Conservation (phyloP, 2,797 vertebrate species). For the Neostethus bicornis region DNA sequence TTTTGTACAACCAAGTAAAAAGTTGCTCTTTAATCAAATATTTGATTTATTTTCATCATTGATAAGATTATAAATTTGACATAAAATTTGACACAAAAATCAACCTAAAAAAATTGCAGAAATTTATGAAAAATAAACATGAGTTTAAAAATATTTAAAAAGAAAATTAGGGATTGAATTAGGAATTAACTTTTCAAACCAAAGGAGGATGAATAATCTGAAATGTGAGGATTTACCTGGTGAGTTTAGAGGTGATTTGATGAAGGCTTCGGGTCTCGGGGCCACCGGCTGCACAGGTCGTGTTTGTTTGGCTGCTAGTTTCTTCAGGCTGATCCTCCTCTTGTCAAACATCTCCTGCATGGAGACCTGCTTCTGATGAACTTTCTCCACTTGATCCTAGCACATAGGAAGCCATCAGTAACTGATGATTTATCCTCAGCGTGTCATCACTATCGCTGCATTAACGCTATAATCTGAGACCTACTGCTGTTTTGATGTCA, state of each 20-base stretch:
- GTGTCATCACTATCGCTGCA: neutral
- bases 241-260: constrained; percentile 89
- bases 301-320: constrained; percentile 95
- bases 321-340: constrained; percentile 92
- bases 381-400: constrained; percentile 91
- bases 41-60: too few species aligned
- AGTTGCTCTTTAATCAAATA: too few species aligned
- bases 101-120: too few species aligned
- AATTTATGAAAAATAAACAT: too few species aligned
- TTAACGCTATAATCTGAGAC: constrained; percentile 1
- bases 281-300: constrained; percentile 96
- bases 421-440: neutral
- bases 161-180: too few species aligned
- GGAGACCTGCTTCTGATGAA: constrained; percentile 92
- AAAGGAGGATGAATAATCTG: too few species aligned
- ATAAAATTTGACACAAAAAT: too few species aligned
- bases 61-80: too few species aligned
- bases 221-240: constrained; percentile 76
- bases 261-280: constrained; percentile 91
- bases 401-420: constrained; percentile 12
- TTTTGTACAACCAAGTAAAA: too few species aligned
- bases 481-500: neutral
- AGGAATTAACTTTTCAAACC: too few species aligned
- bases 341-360: constrained; percentile 98
- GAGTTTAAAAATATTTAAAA: too few species aligned